phyloP scores from a whole-genome alignment of 2,888 invertebrate species.

The Pristionchus mayeri region DNA sequence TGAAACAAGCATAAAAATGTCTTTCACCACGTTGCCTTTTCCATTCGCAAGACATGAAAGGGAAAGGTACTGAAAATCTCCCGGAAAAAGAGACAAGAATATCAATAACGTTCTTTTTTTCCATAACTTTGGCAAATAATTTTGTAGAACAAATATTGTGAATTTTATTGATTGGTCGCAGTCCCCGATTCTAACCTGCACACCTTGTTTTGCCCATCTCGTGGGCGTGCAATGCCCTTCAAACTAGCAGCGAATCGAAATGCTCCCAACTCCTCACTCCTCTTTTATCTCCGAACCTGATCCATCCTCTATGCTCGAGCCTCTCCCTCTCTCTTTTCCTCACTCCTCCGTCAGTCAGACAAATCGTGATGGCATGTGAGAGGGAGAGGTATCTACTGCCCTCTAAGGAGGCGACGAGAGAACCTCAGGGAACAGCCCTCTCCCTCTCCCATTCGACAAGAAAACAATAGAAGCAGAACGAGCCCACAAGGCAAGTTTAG shows the following conservation, averaged over 20 bases:
- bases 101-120: neutral
- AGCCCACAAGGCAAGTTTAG: neutral
- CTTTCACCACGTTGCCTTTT: neutral
- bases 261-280: neutral
- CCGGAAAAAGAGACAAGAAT: neutral
- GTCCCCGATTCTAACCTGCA: neutral
- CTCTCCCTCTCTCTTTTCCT: too few relatives aligned
- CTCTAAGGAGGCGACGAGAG: neutral
- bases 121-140: too few relatives aligned
- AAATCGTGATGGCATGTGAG: too few relatives aligned
- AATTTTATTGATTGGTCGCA: too few relatives aligned
- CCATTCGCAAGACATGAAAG: neutral
- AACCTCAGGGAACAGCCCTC: slow-evolving; percentile 26
- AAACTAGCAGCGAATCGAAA: slow-evolving; percentile 1
- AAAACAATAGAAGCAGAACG: neutral
- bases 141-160: too few relatives aligned
- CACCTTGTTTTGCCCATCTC: neutral
- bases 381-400: too few relatives aligned
- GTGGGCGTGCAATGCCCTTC: slow-evolving; percentile 8
- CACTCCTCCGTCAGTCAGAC: too few relatives aligned
- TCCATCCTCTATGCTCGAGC: too few relatives aligned
- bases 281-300: slow-evolving; percentile 31
- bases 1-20: neutral
- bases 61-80: neutral
- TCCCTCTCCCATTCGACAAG: neutral